Evolutionary conservation across 2,113 vertebrate genomes (phyloP), one percentile per base, ranked within the genome.

Genomic region (Microtus richardsoni): DNA sequence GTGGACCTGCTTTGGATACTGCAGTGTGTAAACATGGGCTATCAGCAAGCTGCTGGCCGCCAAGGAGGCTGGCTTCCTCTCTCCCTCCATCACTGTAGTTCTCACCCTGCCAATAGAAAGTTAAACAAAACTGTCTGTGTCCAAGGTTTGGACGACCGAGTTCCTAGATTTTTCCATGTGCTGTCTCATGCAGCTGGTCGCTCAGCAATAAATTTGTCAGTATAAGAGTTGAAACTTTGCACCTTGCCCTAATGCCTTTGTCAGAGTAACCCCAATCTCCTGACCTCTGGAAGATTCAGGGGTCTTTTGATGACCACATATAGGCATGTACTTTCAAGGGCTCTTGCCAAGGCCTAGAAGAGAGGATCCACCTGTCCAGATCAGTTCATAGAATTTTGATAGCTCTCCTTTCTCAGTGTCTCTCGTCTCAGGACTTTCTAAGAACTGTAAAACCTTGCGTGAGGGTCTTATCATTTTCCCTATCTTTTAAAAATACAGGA

Each of bases 1-100:
- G 30, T 47, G 49, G 80, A 21, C 78, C 62, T 82, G 85, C 94
- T 88, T 94, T 95, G 94, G 91, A 73, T 89, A 52, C 70, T 70
- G 11, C 2, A 39, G 7, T 3, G 0, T 8, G 24, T 80, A 93
- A 94, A 91, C 86, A 71, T 47, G 14, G 36, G 47, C 70, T 84
- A 62, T 93, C 88, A 68, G 84, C 68, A 44, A 89, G 83, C 88
- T 52, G 30, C 95, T 86, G 71, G 85, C 52, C 0, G 80, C 36
- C 64, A 11, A 28, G 4, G 36, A 84, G 71, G 16, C 85, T 83
- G 71, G 49, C 80, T 92, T 83, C 79, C 91, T 49, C 52, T 64
- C 60, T 33, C 54, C 33, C 14, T 39, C 1, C 1, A 70, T 70
- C 80, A 19, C 54, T 30, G 0, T 49, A 71, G 33, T 75, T 74